Evolutionary conservation across 2,113 vertebrate genomes (phyloP).

Genomic region (Desmodus rotundus): DNA sequence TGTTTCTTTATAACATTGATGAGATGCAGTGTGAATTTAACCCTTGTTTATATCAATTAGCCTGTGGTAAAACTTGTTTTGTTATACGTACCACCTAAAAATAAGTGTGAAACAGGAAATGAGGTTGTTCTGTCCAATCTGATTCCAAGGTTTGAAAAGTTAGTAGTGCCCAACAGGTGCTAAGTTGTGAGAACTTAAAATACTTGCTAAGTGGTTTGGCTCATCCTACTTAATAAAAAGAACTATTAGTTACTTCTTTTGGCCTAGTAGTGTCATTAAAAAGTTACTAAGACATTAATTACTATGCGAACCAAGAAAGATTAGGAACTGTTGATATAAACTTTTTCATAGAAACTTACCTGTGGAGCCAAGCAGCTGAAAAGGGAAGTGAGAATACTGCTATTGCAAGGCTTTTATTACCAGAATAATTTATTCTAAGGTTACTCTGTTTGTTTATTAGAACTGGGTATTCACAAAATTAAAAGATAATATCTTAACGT

Average conservation of each 20-base stretch:
- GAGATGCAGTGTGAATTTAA: too few relatives aligned
- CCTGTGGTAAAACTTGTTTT: too few relatives aligned
- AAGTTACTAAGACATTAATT: not conserved
- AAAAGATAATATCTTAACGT: not conserved
- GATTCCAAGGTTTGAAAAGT: not conserved
- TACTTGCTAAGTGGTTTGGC: too few relatives aligned
- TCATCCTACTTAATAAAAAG: not conserved
- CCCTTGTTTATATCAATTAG: too few relatives aligned
- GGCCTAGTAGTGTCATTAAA: not conserved
- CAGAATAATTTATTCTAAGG: not conserved
- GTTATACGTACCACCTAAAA: not conserved
- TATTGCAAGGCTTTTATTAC: not conserved
- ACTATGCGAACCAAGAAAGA: not conserved
- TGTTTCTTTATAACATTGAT: too few relatives aligned
- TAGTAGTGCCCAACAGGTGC: too few relatives aligned
- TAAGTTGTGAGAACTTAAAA: not conserved
- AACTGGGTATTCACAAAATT: not conserved
- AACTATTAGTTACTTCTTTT: not conserved
- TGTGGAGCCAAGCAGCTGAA: not conserved
- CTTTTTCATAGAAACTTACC: not conserved
- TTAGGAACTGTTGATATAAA: not conserved
- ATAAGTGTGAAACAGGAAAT: not conserved
- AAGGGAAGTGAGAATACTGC: not conserved
- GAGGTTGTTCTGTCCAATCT: not conserved
- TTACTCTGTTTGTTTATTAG: not conserved